These are phyloP conservation scores for Ellobius talpinus DNA, from an alignment of 2,113 vertebrate genomes.

Conservation along the genomic window DNA sequence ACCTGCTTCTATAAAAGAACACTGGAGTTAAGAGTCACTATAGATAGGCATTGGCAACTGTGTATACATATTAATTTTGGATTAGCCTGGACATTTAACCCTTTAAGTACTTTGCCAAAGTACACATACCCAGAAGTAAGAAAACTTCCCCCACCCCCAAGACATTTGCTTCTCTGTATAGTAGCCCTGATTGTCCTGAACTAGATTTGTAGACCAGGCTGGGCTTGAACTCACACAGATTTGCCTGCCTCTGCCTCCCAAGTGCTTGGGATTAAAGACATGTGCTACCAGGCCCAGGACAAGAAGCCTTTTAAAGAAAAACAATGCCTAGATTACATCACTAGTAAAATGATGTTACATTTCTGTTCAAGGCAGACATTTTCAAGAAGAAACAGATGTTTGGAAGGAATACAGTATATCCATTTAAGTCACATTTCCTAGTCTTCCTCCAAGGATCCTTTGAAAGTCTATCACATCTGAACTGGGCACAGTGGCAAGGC, in stretches of 20 bases:
- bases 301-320: constrained; percentile 23
- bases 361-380: constrained; percentile 21
- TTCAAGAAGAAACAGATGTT: neutral
- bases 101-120: constrained; percentile 4
- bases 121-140: neutral
- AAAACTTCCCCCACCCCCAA: neutral
- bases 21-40: constrained; percentile 1
- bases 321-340: neutral
- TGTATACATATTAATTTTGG: neutral
- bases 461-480: constrained; percentile 2
- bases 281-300: neutral
- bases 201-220: neutral
- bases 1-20: constrained; percentile 24
- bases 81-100: neutral
- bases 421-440: constrained; percentile 19
- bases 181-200: neutral
- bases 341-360: neutral
- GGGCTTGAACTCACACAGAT: neutral
- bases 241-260: neutral
- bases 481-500: neutral
- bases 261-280: neutral
- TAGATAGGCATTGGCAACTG: neutral
- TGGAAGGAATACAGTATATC: neutral
- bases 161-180: neutral
- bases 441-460: neutral